Base-by-base conservation (phyloP, 2,888 invertebrate species). In the Eupithecia vulgata region DNA sequence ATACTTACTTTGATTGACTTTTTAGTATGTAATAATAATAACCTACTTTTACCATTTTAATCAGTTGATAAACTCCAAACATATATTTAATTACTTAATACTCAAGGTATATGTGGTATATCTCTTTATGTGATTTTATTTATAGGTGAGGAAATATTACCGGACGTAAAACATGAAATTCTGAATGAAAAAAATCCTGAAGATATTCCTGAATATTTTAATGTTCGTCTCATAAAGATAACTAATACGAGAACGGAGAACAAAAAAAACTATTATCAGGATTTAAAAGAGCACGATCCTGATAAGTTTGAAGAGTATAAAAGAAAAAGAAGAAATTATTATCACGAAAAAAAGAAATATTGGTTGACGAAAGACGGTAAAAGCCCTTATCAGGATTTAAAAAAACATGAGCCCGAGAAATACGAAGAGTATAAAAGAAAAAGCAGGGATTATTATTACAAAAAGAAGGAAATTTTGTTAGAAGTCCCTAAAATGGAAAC, bases 261-360 rank as follows among this genome's bases (percentile, higher is more conserved):
- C 6, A 37, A 21, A 64, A 64, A n/a, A 40, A 37, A 1, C 64
- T 40, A 21, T 40, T 64, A 64, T 40, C 37, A 64, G 13, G 10
- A 37, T 13, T 37, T 64, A 21, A 64, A 37, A 21, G 15, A 12
- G 1, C 1, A 35, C 1, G 35, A 67, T 52, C 48, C 35, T 7
- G 34, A 34, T 10, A 52, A 34, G n/a, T 67, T 35, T 13, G 64
- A 64, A 12, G 64, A 1, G 64, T 64, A 64, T 37, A 64, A 64
- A 64, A 64, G 64, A 37, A 40, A 40, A 64, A n/a, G 64, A 12
- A 64, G 40, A 21, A n/a, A 40, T 21, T 64, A 64, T 40, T 64
- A 64, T 37, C 37, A 64, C 21, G 13, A 37, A 21, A 64, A 64
- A 40, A 64, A 64, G 13, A 21, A 35, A 5, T 10, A 30, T 59